Conservation (phyloP, 2,888 invertebrate species). For the Drosophila pullipes region DNA sequence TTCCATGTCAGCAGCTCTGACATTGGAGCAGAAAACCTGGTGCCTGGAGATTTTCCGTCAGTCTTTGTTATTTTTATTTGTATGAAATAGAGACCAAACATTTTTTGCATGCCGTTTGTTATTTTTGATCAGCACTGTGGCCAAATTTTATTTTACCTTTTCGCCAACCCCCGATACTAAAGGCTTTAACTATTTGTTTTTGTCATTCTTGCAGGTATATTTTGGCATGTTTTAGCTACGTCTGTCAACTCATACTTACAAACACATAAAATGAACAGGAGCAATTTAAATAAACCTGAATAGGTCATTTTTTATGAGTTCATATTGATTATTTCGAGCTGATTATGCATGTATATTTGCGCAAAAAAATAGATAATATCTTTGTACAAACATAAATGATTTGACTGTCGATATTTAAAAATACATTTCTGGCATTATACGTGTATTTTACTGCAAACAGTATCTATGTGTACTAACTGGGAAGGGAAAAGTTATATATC, state of each 20-base stretch:
- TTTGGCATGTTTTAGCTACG: not conserved
- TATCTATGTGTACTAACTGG: too few species aligned
- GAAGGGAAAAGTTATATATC: too few species aligned
- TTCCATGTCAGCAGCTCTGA: slow-evolving; percentile 58
- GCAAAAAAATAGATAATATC: not conserved
- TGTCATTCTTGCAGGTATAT: slow-evolving; percentile 27
- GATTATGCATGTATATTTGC: not conserved
- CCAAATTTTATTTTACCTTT: slow-evolving; percentile 43
- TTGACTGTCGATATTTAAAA: too few species aligned
- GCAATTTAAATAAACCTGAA: slow-evolving; percentile 2
- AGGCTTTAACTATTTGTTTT: slow-evolving; percentile 1
- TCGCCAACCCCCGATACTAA: not conserved
- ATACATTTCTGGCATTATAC: too few species aligned
- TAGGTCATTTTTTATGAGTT: not conserved
- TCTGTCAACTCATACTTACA: not conserved
- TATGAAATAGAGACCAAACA: slow-evolving; percentile 50
- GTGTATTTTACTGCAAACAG: too few species aligned
- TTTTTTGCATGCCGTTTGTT: slow-evolving; percentile 70
- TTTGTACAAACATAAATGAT: not conserved
- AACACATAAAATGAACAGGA: not conserved
- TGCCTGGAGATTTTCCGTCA: slow-evolving; percentile 3
- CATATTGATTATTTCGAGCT: not conserved
- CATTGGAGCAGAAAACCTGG: slow-evolving; percentile 32
- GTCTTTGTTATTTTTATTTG: slow-evolving; percentile 9
- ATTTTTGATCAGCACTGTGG: slow-evolving; percentile 64